Conservation (phyloP, 2,888 invertebrate species). For the Diarsia rubi region DNA sequence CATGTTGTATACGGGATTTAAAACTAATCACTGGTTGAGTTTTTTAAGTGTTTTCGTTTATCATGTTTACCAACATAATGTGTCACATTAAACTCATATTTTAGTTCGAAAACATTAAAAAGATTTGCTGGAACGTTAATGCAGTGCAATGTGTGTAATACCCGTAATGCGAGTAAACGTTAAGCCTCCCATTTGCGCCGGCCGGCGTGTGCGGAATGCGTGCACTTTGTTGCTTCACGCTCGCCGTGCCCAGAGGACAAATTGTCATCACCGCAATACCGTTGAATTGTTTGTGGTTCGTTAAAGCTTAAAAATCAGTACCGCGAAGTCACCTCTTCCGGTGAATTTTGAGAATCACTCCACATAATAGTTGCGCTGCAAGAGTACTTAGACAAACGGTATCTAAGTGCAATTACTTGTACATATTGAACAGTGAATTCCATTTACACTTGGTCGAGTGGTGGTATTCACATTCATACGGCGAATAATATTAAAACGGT, state of each 20-base stretch:
- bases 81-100: constrained; percentile 37
- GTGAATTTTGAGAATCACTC: constrained; percentile 74
- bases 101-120: constrained; percentile 41
- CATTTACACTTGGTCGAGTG: constrained; percentile 42
- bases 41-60: neutral
- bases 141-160: constrained; percentile 51
- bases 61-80: constrained; percentile 24
- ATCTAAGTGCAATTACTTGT: constrained; percentile 70
- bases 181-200: constrained; percentile 30
- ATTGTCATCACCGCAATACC: constrained; percentile 75
- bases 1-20: constrained; percentile 27
- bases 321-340: constrained; percentile 74
- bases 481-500: constrained; percentile 44
- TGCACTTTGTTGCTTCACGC: constrained; percentile 58
- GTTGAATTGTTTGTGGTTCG: constrained; percentile 77
- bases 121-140: constrained; percentile 58
- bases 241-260: constrained; percentile 57
- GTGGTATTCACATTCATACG: constrained; percentile 40
- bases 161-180: constrained; percentile 56
- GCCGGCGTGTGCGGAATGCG: constrained; percentile 55
- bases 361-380: constrained; percentile 71
- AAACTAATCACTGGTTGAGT: constrained; percentile 9
- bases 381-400: constrained; percentile 71
- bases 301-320: constrained; percentile 72
- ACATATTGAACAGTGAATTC: constrained; percentile 61